Evolutionary conservation across 2,113 vertebrate genomes (phyloP).

Genomic region (Stigmatopora nigra): DNA sequence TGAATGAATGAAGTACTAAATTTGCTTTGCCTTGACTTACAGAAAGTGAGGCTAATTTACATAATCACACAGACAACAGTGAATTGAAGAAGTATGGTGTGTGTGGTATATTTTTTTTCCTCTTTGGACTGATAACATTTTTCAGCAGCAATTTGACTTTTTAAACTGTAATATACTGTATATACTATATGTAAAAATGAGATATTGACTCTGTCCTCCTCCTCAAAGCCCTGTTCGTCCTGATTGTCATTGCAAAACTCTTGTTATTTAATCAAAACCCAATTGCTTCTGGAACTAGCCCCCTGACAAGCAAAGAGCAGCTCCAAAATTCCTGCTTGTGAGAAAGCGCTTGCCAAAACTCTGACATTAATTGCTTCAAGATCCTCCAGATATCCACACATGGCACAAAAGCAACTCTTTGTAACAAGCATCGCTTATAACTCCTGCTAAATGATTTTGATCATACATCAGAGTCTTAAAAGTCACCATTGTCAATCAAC

Average conservation of each 20-base stretch:
- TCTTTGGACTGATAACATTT: slow-evolving; percentile 24
- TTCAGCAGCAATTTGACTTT: too few species aligned
- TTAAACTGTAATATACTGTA: neutral
- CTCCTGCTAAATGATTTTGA: slow-evolving; percentile 16
- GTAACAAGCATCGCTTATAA: slow-evolving; percentile 30
- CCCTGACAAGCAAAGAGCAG: slow-evolving; percentile 54
- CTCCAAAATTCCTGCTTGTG: slow-evolving; percentile 48
- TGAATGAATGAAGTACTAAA: too few species aligned
- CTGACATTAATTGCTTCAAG: slow-evolving; percentile 58
- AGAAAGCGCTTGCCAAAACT: slow-evolving; percentile 37
- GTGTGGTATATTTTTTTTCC: slow-evolving; percentile 23
- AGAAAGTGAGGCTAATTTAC: slow-evolving; percentile 23
- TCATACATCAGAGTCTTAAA: slow-evolving; percentile 14
- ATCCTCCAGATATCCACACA: slow-evolving; percentile 32
- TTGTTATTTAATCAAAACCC: slow-evolving; percentile 34
- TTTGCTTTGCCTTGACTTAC: too few species aligned
- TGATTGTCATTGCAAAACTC: slow-evolving; percentile 30
- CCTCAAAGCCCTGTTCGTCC: slow-evolving; percentile 43
- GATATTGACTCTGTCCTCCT: slow-evolving; percentile 27
- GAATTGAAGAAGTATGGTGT: slow-evolving; percentile 11
- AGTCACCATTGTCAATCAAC: slow-evolving; percentile 15
- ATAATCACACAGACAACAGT: slow-evolving; percentile 34
- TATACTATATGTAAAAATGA: neutral
- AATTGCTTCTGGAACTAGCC: slow-evolving; percentile 44
- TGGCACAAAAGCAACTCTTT: slow-evolving; percentile 28